Percentiles rank a stretch among this genome's conserved stretches.
Conservation (phyloP, 2,888 invertebrate genomes). For the Archips xylosteana region DNA sequence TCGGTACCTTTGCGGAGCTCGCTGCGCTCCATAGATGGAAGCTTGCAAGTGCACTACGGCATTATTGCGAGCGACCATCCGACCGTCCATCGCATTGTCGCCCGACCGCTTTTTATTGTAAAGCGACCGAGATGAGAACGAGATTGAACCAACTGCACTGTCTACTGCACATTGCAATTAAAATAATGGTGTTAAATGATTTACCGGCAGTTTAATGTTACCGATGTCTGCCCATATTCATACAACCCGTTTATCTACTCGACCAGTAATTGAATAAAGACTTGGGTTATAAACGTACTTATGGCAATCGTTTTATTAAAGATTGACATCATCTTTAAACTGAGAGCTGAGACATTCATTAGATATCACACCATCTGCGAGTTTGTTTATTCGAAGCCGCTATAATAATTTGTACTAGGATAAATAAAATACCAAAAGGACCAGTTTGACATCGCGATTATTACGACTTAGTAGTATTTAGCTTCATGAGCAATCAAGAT, state of each 20-base stretch:
- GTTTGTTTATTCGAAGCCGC: neutral
- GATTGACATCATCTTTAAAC: slow-evolving; percentile 27
- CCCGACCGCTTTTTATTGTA: slow-evolving; percentile 54
- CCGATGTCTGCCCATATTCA: slow-evolving; percentile 1
- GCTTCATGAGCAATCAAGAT: neutral
- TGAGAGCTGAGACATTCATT: slow-evolving; percentile 12
- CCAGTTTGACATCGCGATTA: neutral
- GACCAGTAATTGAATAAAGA: slow-evolving; percentile 4
- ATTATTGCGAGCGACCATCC: slow-evolving; percentile 29
- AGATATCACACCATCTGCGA: neutral
- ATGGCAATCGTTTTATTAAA: slow-evolving; percentile 2
- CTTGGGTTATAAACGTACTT: neutral
- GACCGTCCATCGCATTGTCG: slow-evolving; percentile 44
- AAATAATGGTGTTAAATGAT: slow-evolving; percentile 40
- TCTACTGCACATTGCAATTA: slow-evolving; percentile 41
- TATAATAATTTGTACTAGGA: neutral
- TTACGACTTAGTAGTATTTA: neutral
- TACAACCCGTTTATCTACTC: slow-evolving; percentile 4
- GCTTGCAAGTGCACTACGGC: slow-evolving; percentile 56
- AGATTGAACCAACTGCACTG: slow-evolving; percentile 24
- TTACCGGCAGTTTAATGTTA: slow-evolving; percentile 8
- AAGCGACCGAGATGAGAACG: slow-evolving; percentile 35
- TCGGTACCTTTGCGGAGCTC: slow-evolving; percentile 52
- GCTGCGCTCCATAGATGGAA: slow-evolving; percentile 71
- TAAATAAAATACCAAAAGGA: neutral